Percentiles rank a stretch among this genome's conserved stretches.
These are phyloP conservation scores for Epinephelus fuscoguttatus DNA, from an alignment of 2,113 vertebrate species.

Conservation along the genomic window DNA sequence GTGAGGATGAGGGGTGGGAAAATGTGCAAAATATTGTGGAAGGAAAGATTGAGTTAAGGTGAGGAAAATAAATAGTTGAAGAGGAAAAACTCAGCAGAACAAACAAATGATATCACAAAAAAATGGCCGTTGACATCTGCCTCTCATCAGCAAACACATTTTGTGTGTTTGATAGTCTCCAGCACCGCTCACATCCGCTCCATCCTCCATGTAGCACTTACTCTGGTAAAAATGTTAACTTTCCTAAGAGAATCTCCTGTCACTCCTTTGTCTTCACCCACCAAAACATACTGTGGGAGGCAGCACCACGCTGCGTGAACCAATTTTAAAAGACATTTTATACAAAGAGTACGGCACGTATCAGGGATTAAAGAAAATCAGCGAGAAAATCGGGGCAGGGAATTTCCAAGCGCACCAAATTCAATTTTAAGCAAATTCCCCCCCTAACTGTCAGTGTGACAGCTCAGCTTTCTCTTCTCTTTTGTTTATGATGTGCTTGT, in stretches of 20 bases:
- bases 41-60: not conserved
- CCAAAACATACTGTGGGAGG: conserved; percentile 48
- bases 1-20: not conserved
- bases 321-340: conserved; percentile 61
- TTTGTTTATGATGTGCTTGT: conserved; percentile 42
- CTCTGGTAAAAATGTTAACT: conserved; percentile 34
- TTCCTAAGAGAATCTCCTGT: conserved; percentile 39
- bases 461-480: conserved; percentile 17
- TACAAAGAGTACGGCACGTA: conserved; percentile 53
- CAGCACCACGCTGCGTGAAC: conserved; percentile 48
- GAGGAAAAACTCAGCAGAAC: not conserved
- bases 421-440: conserved; percentile 51
- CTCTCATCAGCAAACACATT: conserved; percentile 8
- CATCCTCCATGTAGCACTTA: conserved; percentile 13
- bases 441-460: conserved; percentile 47
- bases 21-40: not conserved
- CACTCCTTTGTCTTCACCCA: conserved; percentile 48
- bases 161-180: conserved; percentile 6
- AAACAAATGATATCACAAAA: not conserved
- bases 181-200: not conserved
- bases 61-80: not conserved
- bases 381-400: conserved; percentile 54
- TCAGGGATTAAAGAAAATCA: conserved; percentile 69
- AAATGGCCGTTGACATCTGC: not conserved
- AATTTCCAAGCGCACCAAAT: conserved; percentile 54